phyloP scores from a whole-genome alignment of 2,888 invertebrate species.

The Craniophora ligustri region DNA sequence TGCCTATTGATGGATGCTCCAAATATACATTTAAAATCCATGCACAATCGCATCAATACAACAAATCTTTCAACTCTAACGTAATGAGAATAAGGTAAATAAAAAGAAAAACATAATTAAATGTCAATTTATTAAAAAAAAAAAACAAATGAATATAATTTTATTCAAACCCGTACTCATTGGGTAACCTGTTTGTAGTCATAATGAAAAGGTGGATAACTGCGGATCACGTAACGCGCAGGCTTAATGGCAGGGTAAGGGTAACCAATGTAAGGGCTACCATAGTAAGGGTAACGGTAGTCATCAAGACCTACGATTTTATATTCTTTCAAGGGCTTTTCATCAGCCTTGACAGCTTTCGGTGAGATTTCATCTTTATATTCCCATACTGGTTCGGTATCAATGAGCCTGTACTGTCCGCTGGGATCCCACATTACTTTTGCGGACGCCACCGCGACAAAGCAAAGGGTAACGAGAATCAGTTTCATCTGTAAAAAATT shows the following conservation, averaged over 20 bases:
- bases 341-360: neutral
- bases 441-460: conserved; percentile 42
- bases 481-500: conserved; percentile 60
- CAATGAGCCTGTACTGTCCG: conserved; percentile 46
- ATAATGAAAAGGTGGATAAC: neutral
- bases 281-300: too few species aligned
- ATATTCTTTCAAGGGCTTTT: neutral
- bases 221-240: neutral
- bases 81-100: too few species aligned
- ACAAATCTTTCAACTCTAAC: too few species aligned
- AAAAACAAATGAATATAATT: neutral
- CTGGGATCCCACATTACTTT: conserved; percentile 49
- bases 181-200: neutral
- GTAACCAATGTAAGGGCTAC: neutral
- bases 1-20: too few species aligned
- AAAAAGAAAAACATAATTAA: too few species aligned
- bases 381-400: conserved; percentile 2
- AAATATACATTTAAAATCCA: too few species aligned
- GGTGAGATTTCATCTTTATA: neutral
- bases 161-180: neutral
- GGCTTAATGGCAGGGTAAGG: neutral
- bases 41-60: too few species aligned
- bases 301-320: neutral
- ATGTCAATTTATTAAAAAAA: neutral
- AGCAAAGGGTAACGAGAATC: conserved; percentile 35